A percentile compares a stretch with the other conserved stretches of the same genome.
These are phyloP conservation scores for Hydrocynus forskahlii DNA, from an alignment of 2,797 vertebrate species.

Conservation along the genomic window DNA sequence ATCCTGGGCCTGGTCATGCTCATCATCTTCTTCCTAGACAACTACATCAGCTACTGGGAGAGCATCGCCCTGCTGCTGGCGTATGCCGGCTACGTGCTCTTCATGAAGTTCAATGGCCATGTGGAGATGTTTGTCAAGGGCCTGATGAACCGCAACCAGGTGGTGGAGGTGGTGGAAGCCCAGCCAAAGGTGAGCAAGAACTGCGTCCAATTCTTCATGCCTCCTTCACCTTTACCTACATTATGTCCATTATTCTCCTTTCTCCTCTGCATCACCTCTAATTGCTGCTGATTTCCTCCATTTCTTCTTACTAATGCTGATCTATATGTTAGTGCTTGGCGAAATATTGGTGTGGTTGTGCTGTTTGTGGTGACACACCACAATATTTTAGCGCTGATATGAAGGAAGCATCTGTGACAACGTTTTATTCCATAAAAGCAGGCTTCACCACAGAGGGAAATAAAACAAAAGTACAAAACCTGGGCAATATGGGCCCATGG, in stretches of 20 bases:
- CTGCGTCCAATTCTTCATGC: neutral
- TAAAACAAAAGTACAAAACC: no score
- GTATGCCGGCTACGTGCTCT: slow-evolving; percentile 90
- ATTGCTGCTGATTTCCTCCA: neutral
- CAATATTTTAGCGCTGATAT: neutral
- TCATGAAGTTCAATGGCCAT: slow-evolving; percentile 95
- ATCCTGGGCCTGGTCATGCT: slow-evolving; percentile 95
- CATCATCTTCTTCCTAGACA: slow-evolving; percentile 98
- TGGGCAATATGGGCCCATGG: neutral
- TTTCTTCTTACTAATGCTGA: slow-evolving; percentile 6
- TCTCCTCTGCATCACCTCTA: neutral
- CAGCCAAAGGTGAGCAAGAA: slow-evolving; percentile 93
- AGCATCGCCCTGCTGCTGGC: slow-evolving; percentile 85
- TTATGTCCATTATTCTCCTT: neutral
- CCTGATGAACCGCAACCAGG: slow-evolving; percentile 90
- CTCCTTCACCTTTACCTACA: neutral
- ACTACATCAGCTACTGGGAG: slow-evolving; percentile 92
- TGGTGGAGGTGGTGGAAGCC: slow-evolving; percentile 91
- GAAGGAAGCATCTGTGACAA: neutral
- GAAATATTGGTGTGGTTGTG: neutral
- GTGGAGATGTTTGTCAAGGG: slow-evolving; percentile 88
- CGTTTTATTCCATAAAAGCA: neutral
- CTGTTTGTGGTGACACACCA: neutral
- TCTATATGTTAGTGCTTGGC: neutral
- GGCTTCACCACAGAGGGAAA: no score